Percentiles rank a stretch among this genome's conserved stretches.
These are phyloP conservation scores for Megalops cyprinoides DNA, from an alignment of 2,797 vertebrate genomes.

Conservation along the genomic window DNA sequence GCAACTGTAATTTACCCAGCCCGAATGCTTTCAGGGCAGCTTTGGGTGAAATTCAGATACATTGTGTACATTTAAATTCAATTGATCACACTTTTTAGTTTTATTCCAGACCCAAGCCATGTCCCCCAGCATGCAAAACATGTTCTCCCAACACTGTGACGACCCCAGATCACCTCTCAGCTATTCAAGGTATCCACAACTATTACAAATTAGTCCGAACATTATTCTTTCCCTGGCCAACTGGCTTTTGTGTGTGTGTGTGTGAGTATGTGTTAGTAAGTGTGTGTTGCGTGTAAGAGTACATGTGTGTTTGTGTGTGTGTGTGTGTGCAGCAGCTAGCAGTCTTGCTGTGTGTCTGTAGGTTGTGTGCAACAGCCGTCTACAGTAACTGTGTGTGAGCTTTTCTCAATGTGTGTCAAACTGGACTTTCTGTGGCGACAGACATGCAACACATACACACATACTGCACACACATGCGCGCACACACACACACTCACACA, in stretches of 20 bases:
- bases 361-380: too few relatives aligned
- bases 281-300: background rate
- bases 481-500: conserved; percentile 22
- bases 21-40: background rate
- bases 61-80: background rate
- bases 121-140: background rate
- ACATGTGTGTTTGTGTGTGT: background rate
- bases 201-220: background rate
- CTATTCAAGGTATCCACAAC: background rate
- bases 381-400: background rate
- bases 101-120: background rate
- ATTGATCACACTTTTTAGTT: background rate
- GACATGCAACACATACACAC: conserved; percentile 13
- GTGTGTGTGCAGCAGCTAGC: background rate
- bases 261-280: conserved; percentile 2
- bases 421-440: background rate
- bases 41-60: background rate
- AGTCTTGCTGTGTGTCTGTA: conserved; percentile 8
- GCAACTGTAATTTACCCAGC: background rate
- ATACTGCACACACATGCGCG: background rate
- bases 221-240: background rate
- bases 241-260: background rate
- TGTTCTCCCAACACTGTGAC: conserved; percentile 10
- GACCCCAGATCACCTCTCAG: background rate
- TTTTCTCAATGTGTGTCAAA: background rate